Evolutionary conservation across 1,140 invertebrate genomes (phyloP), one percentile per base, ranked within the genome.

Genomic region (Apis dorsata): DNA sequence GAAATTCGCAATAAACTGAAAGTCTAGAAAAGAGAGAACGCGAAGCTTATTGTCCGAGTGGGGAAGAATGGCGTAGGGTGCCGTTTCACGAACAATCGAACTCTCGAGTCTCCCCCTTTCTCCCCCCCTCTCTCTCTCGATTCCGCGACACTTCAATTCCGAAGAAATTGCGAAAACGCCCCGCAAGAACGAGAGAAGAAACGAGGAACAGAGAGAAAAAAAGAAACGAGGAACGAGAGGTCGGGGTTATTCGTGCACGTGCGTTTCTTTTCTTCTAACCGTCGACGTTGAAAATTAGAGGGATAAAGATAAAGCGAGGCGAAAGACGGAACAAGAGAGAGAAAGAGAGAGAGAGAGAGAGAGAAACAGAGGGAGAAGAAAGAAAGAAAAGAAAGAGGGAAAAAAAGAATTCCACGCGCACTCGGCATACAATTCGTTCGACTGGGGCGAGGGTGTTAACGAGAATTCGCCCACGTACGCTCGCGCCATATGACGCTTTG

Each of bases 401-500:
- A 70, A 68, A 79, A 80, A 86, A 62, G 84, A 85, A 89, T 90
- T 85, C 90, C 59, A 19, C 68, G 81, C 28, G 76, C 86, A 59
- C 80, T 89, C 84, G 70, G 62, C 82, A 90, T 87, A 90, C 80
- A 90, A 90, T 90, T 90, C 86, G 85, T 90, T 87, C 81, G 74
- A 84, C 71, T 74, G 78, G 86, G 81, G 86, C 86, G 88, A 91
- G 90, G 86, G 89, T 90, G 90, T 90, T 90, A 90, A 91, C 89
- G 90, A 93, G 91, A 90, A 91, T 90, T 92, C 86, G 81, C 85
- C 86, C 77, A 85, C 84, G 83, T 86, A 75, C 85, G 81, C 76
- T 88, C 80, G 80, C 73, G 81, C 90, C 90, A 92, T 92, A 91
- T 92, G 91, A 92, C 90, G 89, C 87, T 89, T 89, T 88, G 87